Percentiles rank a stretch among this genome's conserved stretches.
These are phyloP conservation scores for Drosophila mettleri DNA, from an alignment of 2,888 invertebrate genomes.

Conservation along the genomic window DNA sequence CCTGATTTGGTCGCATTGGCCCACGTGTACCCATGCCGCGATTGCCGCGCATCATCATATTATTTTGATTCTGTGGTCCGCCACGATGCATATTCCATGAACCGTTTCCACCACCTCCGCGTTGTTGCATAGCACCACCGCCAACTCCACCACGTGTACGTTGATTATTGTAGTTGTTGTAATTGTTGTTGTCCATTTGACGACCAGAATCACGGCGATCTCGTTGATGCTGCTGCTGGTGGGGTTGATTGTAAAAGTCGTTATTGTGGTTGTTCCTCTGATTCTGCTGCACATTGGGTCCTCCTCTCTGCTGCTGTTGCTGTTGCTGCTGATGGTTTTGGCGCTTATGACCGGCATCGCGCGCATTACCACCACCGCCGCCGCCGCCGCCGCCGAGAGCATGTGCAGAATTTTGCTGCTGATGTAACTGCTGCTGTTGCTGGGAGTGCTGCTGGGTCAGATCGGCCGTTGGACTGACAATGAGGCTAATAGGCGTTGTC, in stretches of 20 bases:
- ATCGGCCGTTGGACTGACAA: slow-evolving; percentile 92
- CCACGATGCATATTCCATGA: slow-evolving; percentile 84
- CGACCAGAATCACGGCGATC: slow-evolving; percentile 85
- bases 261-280: slow-evolving; percentile 61
- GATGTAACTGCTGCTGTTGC: slow-evolving; percentile 64
- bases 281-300: slow-evolving; percentile 61
- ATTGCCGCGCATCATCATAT: slow-evolving; percentile 82
- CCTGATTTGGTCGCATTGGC: slow-evolving; percentile 83
- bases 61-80: slow-evolving; percentile 79
- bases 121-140: slow-evolving; percentile 78
- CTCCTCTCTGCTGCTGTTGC: slow-evolving; percentile 66
- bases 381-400: slow-evolving; percentile 70
- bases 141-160: slow-evolving; percentile 79
- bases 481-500: slow-evolving; percentile 91
- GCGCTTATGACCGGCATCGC: slow-evolving; percentile 84
- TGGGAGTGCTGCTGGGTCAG: slow-evolving; percentile 87
- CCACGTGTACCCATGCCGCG: slow-evolving; percentile 82
- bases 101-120: slow-evolving; percentile 74
- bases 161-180: slow-evolving; percentile 82
- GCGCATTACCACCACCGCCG: slow-evolving; percentile 81
- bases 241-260: slow-evolving; percentile 78
- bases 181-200: slow-evolving; percentile 80
- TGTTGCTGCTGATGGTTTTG: slow-evolving; percentile 74
- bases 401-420: slow-evolving; percentile 66
- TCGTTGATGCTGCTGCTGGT: slow-evolving; percentile 65